These are phyloP conservation scores for Agrochola litura DNA, from an alignment of 2,888 invertebrate genomes.

Conservation along the genomic window DNA sequence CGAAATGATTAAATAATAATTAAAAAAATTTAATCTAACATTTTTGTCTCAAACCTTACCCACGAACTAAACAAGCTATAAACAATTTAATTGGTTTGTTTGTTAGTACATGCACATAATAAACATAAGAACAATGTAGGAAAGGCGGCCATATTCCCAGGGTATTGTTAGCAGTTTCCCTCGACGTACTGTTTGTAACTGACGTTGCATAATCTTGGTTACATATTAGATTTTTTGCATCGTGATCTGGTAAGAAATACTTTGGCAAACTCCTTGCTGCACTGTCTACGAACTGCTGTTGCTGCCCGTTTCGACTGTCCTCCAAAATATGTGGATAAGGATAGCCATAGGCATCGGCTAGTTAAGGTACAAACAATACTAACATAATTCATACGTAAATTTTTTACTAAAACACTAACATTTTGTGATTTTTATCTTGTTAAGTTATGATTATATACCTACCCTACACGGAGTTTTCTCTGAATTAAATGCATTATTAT, in stretches of 20 bases:
- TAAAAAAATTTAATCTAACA: background rate
- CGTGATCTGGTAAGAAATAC: slow-evolving; percentile 46
- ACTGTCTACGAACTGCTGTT: too few relatives aligned
- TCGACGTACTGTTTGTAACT: slow-evolving; percentile 69
- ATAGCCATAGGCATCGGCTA: too few relatives aligned
- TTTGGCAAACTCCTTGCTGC: background rate
- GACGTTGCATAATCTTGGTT: slow-evolving; percentile 68
- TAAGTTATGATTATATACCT: too few relatives aligned
- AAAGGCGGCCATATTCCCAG: slow-evolving; percentile 78
- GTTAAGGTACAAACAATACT: too few relatives aligned
- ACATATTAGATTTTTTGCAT: slow-evolving; percentile 64
- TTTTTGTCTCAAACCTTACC: slow-evolving; percentile 2
- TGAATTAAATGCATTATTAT: too few relatives aligned
- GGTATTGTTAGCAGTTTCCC: slow-evolving; percentile 67
- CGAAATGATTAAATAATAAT: too few relatives aligned
- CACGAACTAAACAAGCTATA: slow-evolving; percentile 45
- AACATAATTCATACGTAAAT: too few relatives aligned
- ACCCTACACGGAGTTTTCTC: too few relatives aligned
- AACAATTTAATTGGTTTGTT: slow-evolving; percentile 63
- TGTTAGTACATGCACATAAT: slow-evolving; percentile 64
- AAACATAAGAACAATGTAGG: slow-evolving; percentile 71
- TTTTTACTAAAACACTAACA: too few relatives aligned
- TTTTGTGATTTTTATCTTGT: too few relatives aligned
- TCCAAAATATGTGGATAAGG: too few relatives aligned
- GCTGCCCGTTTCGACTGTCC: too few relatives aligned